These are phyloP conservation scores for Gallinago jamesoni DNA, from an alignment of 2,113 vertebrate species.

Conservation along the genomic window DNA sequence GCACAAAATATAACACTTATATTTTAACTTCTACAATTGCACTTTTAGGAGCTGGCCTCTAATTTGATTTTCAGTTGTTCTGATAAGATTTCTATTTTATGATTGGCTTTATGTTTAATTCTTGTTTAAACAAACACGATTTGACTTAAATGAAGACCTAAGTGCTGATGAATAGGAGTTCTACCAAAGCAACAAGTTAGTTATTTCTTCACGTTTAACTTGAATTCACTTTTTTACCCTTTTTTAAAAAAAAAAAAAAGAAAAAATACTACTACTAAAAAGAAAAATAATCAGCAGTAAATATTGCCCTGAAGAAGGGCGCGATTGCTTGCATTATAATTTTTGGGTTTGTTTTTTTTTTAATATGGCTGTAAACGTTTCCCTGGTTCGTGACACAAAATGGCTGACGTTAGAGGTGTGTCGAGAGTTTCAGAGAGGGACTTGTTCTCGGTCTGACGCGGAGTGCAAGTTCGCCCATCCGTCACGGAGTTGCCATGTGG, in stretches of 20 bases:
- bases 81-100: slow-evolving; percentile 79
- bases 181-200: slow-evolving; percentile 79
- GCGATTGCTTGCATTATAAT: slow-evolving; percentile 47
- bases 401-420: slow-evolving; percentile 99
- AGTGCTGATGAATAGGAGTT: slow-evolving; percentile 79
- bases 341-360: slow-evolving; percentile 65
- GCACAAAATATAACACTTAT: slow-evolving; percentile 75
- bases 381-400: slow-evolving; percentile 95
- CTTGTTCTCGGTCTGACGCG: slow-evolving; percentile 91
- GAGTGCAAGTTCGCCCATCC: slow-evolving; percentile 99
- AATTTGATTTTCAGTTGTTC: slow-evolving; percentile 79
- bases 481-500: slow-evolving; percentile 94
- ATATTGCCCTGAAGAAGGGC: slow-evolving; percentile 59
- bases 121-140: slow-evolving; percentile 73
- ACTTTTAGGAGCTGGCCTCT: slow-evolving; percentile 81
- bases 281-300: slow-evolving; percentile 17
- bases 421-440: slow-evolving; percentile 97
- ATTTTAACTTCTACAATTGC: slow-evolving; percentile 78
- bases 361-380: slow-evolving; percentile 89
- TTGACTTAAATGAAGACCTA: slow-evolving; percentile 78
- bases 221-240: slow-evolving; percentile 75
- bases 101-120: slow-evolving; percentile 78
- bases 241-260: slow-evolving; percentile 52
- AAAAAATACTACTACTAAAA: background rate
- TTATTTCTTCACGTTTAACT: slow-evolving; percentile 75